phyloP scores from a whole-genome alignment of 2,797 vertebrate genomes.

The Pangasius krempfi region DNA sequence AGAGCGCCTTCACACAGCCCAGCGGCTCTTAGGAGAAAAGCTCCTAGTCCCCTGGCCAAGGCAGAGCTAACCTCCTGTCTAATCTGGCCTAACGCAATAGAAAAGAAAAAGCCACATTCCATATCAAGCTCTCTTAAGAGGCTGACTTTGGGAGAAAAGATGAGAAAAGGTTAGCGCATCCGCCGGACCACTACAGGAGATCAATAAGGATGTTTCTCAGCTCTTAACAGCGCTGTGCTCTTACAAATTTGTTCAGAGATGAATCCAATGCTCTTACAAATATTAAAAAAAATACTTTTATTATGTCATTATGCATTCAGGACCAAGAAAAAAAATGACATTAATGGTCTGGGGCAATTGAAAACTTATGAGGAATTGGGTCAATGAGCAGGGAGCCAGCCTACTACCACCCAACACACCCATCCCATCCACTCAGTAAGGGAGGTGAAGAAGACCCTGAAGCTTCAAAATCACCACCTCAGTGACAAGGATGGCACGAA shows the following conservation, averaged over 20 bases:
- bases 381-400: background rate
- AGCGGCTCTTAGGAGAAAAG: constrained; percentile 59
- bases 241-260: background rate
- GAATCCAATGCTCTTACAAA: background rate
- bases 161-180: constrained; percentile 45
- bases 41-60: constrained; percentile 38
- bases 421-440: too few species aligned
- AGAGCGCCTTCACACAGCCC: constrained; percentile 46
- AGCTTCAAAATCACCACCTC: background rate
- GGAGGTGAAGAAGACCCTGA: too few species aligned
- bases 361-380: background rate
- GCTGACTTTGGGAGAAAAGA: constrained; percentile 46
- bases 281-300: background rate
- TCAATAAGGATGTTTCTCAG: constrained; percentile 38
- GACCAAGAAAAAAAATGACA: background rate
- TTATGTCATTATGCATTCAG: background rate
- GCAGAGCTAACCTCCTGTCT: constrained; percentile 52
- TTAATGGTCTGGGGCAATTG: background rate
- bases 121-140: constrained; percentile 51
- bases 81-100: constrained; percentile 47
- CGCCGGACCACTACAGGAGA: constrained; percentile 40
- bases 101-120: constrained; percentile 47
- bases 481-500: background rate
- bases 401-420: background rate
- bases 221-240: background rate